These are phyloP conservation scores for Scopus umbretta DNA, from an alignment of 2,113 vertebrate genomes.

Conservation along the genomic window DNA sequence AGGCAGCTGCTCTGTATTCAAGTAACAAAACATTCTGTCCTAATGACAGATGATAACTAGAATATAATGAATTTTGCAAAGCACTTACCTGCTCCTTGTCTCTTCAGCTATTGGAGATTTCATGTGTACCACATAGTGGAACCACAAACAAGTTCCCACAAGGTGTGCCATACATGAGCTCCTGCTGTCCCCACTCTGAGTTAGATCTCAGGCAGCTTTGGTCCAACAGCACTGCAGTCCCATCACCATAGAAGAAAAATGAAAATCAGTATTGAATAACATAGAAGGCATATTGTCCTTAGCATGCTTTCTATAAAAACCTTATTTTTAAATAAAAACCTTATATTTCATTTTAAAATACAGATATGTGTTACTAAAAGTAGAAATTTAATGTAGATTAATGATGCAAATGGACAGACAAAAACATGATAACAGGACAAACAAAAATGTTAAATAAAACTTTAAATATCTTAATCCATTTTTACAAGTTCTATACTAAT, in stretches of 20 bases:
- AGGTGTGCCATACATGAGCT: background rate
- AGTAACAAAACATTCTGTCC: background rate
- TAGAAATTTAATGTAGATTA: background rate
- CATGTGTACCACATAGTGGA: background rate
- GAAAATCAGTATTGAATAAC: background rate
- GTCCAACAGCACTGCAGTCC: accelerated
- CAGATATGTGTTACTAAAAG: background rate
- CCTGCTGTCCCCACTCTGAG: accelerated
- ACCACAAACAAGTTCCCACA: background rate
- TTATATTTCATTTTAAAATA: background rate
- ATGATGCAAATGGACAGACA: background rate
- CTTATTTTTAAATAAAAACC: background rate
- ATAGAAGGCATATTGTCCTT: background rate
- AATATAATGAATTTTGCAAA: background rate
- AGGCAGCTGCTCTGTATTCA: background rate
- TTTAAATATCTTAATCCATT: background rate
- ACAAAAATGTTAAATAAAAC: background rate
- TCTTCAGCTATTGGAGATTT: background rate
- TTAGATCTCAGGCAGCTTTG: background rate
- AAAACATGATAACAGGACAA: background rate
- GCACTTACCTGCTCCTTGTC: background rate
- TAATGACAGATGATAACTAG: background rate
- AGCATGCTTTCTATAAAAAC: background rate
- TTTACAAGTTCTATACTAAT: background rate
- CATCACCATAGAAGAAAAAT: background rate